A percentile compares a stretch with the other conserved stretches of the same genome.
Conservation (phyloP, 2,113 vertebrate species). For the Gasterosteus nipponicus region DNA sequence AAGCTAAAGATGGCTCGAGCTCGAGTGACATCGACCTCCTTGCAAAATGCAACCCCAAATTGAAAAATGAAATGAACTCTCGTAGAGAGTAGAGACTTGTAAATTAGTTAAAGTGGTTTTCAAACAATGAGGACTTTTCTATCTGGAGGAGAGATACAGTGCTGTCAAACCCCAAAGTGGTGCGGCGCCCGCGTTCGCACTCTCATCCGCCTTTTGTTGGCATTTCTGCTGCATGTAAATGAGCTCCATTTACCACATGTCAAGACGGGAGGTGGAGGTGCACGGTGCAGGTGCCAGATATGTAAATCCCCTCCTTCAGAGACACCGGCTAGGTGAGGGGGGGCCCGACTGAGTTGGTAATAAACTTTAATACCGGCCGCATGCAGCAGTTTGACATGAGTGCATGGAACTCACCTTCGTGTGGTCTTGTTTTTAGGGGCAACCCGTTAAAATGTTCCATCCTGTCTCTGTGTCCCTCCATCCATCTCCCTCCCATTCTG, state of each 20-base stretch:
- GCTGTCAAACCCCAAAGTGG: conserved; percentile 25
- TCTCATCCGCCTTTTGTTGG: conserved; percentile 40
- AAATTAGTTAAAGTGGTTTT: neutral
- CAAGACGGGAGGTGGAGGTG: conserved; percentile 33
- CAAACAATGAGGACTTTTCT: conserved; percentile 22
- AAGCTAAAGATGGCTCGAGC: neutral
- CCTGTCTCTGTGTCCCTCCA: conserved; percentile 8
- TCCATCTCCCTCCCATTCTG: neutral
- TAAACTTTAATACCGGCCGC: conserved; percentile 26
- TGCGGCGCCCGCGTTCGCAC: conserved; percentile 25
- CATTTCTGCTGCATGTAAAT: conserved; percentile 60
- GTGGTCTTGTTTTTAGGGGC: neutral
- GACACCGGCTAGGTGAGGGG: neutral
- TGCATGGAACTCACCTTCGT: neutral
- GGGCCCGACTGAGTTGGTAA: conserved; percentile 7
- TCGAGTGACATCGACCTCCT: neutral
- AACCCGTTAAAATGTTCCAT: conserved; percentile 7
- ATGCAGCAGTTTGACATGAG: conserved; percentile 5
- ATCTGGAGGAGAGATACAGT: conserved; percentile 8
- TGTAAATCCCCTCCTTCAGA: conserved; percentile 43
- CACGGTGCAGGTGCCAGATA: conserved; percentile 44
- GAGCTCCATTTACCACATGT: conserved; percentile 56
- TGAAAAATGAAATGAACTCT: no score
- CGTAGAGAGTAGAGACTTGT: neutral
- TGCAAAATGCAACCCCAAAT: neutral